Conservation (phyloP, 1,140 invertebrate species). For the Helicoverpa armigera region DNA sequence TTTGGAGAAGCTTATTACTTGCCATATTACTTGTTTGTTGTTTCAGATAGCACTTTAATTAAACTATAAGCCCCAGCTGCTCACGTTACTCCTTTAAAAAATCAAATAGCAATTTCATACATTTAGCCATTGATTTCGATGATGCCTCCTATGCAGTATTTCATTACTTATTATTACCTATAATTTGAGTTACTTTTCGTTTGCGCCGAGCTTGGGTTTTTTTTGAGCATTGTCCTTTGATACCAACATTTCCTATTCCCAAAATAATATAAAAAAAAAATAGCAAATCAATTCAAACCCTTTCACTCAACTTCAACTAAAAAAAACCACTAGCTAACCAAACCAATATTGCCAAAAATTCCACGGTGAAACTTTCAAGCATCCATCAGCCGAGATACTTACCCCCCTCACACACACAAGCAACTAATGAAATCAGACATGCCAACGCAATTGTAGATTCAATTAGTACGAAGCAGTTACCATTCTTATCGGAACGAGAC, state of each 20-base stretch:
- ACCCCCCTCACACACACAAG: conserved; percentile 67
- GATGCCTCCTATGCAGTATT: too few species aligned
- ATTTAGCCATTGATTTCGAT: too few species aligned
- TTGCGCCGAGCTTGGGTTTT: too few species aligned
- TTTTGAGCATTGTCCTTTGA: too few species aligned
- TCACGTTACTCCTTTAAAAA: too few species aligned
- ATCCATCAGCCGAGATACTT: conserved; percentile 45
- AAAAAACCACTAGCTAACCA: neutral
- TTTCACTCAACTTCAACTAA: neutral
- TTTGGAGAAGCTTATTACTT: too few species aligned
- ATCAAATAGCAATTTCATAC: too few species aligned
- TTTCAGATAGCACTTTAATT: too few species aligned
- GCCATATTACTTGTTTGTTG: too few species aligned
- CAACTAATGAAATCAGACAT: conserved; percentile 84
- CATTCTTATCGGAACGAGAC: conserved; percentile 84
- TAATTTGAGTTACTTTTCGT: too few species aligned
- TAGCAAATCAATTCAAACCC: neutral
- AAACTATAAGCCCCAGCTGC: too few species aligned
- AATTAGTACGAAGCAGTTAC: conserved; percentile 84
- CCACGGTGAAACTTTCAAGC: conserved; percentile 45
- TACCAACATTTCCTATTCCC: neutral
- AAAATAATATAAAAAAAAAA: neutral
- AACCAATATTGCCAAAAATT: conserved; percentile 51
- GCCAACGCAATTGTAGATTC: conserved; percentile 84
- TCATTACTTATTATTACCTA: too few species aligned